Conservation (phyloP, 2,113 vertebrate genomes). For the Vombatus ursinus region DNA sequence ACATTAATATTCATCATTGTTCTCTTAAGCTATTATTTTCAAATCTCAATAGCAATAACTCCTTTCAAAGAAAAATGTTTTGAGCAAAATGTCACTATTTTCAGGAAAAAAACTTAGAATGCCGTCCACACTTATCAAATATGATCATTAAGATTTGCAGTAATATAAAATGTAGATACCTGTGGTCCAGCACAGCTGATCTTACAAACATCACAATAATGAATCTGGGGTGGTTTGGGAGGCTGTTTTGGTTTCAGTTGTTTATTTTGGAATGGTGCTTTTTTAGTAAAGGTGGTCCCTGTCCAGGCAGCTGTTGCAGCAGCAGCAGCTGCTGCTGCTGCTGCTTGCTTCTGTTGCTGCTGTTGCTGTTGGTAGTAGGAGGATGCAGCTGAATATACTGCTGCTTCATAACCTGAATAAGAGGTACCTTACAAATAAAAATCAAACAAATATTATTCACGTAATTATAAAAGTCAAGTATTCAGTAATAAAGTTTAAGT, state of each 20-base stretch:
- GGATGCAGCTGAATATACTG: slow-evolving; percentile 98
- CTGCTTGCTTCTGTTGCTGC: slow-evolving; percentile 93
- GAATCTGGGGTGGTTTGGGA: slow-evolving; percentile 98
- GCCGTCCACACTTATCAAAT: slow-evolving; percentile 50
- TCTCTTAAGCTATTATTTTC: slow-evolving; percentile 16
- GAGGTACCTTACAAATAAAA: slow-evolving; percentile 89
- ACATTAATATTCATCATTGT: slow-evolving; percentile 37
- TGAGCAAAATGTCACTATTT: not conserved
- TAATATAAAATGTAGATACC: slow-evolving; percentile 83
- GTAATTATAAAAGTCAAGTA: slow-evolving; percentile 51
- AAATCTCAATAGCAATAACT: slow-evolving; percentile 30
- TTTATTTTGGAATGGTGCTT: slow-evolving; percentile 96
- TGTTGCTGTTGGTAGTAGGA: slow-evolving; percentile 97
- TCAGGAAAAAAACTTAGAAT: slow-evolving; percentile 12
- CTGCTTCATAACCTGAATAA: slow-evolving; percentile 98
- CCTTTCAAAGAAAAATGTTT: slow-evolving; percentile 9
- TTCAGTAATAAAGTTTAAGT: slow-evolving; percentile 28
- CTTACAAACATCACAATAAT: slow-evolving; percentile 99
- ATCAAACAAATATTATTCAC: slow-evolving; percentile 79
- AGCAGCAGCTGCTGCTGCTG: slow-evolving; percentile 91
- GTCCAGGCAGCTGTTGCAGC: slow-evolving; percentile 96
- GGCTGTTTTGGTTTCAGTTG: slow-evolving; percentile 97
- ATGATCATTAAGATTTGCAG: slow-evolving; percentile 20
- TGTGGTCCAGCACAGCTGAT: slow-evolving; percentile 99
- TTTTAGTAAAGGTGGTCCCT: slow-evolving; percentile 97